Evolutionary conservation across 1,140 invertebrate genomes (phyloP), one percentile per base, ranked within the genome.

Genomic region (Lutraria rhynchaena): DNA sequence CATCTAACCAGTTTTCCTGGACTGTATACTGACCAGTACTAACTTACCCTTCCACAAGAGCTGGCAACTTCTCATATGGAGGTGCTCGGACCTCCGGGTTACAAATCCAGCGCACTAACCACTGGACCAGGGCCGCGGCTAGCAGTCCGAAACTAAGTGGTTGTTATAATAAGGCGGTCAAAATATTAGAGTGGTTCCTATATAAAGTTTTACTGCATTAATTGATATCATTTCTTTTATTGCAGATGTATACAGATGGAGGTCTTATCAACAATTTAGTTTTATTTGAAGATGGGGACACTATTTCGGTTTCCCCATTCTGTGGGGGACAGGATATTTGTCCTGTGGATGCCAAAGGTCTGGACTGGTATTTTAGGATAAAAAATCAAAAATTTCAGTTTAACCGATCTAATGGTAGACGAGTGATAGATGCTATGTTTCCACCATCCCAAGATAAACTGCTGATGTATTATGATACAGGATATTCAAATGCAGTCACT

Each of bases 231-330:
- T 78, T 31, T 70, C 31, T 81, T 88, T 55, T 65, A 53, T 88
- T 86, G 22, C 77, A 93, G 92, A 78, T 83, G 33, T 93, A 89
- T 81, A 91, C 90, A 51, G 93, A 93, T 82, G 93, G 93, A 7
- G 93, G 92, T 7, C 86, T 92, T 61, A 89, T 91, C 0, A 89
- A 93, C 85, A 93, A 93, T 81, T 77, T 93, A 75, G 86, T 91
- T 0, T 49, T 80, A n/a, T 93, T 93, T 73, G 53, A 82, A 0
- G 88, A 91, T n/a, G 89, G 91, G 11, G 67, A 82, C 0, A 93
- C 92, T 2, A 88, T 93, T 7, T 89, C 87, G 17, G 87, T 93
- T 4, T 92, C 90, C 1, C 92, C 92, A 2, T 93, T 93, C 85
- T 87, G 85, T 69, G 88, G 90, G 0, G 87, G 89, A 35, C 85